Percentiles rank a stretch among this genome's conserved stretches.
Evolutionary conservation across 2,797 vertebrate genomes (phyloP).

Genomic region (Sylvilagus floridanus): DNA sequence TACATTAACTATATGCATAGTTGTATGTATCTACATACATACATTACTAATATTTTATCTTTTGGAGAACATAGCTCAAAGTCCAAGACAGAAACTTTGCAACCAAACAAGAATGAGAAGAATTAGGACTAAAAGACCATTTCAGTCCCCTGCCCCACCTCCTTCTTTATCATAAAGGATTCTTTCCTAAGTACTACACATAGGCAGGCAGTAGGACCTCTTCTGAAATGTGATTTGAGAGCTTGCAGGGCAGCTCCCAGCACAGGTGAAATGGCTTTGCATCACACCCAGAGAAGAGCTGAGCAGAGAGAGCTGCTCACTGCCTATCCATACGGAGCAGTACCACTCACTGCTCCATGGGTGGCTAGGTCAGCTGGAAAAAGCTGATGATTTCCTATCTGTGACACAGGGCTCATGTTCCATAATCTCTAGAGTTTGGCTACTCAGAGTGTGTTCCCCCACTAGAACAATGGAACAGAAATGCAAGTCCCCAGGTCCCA

Average conservation of each 20-base stretch:
- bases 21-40: not conserved
- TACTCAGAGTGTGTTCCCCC: not conserved
- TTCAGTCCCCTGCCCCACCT: not conserved
- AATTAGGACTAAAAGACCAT: not conserved
- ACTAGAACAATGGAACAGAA: not conserved
- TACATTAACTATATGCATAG: not conserved
- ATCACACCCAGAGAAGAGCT: not conserved
- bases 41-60: not conserved
- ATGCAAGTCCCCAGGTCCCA: not conserved
- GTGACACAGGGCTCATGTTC: not conserved
- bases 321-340: not conserved
- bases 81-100: slow-evolving; percentile 11
- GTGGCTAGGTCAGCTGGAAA: not conserved
- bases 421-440: not conserved
- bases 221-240: not conserved
- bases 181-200: not conserved
- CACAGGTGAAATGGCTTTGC: not conserved
- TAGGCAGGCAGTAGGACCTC: not conserved
- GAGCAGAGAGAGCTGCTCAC: not conserved
- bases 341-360: not conserved
- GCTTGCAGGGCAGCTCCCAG: not conserved
- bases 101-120: not conserved
- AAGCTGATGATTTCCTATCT: not conserved
- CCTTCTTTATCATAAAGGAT: not conserved
- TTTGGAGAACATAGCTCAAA: slow-evolving; percentile 15